Base-by-base conservation (phyloP, 2,797 vertebrate species). In the Linurgus olivaceus region DNA sequence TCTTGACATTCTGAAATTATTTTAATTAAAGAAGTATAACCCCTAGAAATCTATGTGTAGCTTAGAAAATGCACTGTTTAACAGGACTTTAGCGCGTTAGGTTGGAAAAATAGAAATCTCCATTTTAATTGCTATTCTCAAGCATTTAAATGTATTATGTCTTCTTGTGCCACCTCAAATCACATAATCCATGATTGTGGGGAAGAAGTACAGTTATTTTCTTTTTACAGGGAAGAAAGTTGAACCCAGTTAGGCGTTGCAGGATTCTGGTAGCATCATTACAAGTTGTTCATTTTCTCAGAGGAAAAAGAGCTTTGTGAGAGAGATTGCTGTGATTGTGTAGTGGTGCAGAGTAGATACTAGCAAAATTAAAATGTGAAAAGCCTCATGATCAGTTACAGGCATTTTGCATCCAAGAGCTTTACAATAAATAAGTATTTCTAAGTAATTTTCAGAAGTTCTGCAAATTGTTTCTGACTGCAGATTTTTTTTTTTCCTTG, bases 401-500 rank as follows among this genome's bases (percentile, higher is more conserved):
- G 42, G 31, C 7, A 0, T 88, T 93, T 87, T 89, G 25, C 25
- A 52, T 88, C 54, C 13, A 80, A 65, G 58, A 81, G 48, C 51
- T 90, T 74, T 88, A 48, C 21, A n/a, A 65, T 78, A 75, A 91
- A 55, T 78, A 82, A 74, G 19, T 58, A 47, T 93, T 79, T 82
- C 48, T 68, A 44, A 92, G 26, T 48, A 20, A 17, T 70, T 82
- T 90, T 91, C 48, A 44, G 50, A 68, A 95, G 44, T 86, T 73
- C 71, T 71, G 54, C 8, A 2, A 63, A 40, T 35, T 52, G 18
- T 89, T 93, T 90, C 91, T 97, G 80, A 97, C 73, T 76, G 15
- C 17, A 76, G 55, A 40, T 75, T 57, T 88, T 94, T 78, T 78
- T 21, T 89, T 82, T 96, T 66, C 62, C 48, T 86, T 78, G 42